phyloP scores from a whole-genome alignment of 2,113 vertebrate species.

The Plestiodon gilberti region DNA sequence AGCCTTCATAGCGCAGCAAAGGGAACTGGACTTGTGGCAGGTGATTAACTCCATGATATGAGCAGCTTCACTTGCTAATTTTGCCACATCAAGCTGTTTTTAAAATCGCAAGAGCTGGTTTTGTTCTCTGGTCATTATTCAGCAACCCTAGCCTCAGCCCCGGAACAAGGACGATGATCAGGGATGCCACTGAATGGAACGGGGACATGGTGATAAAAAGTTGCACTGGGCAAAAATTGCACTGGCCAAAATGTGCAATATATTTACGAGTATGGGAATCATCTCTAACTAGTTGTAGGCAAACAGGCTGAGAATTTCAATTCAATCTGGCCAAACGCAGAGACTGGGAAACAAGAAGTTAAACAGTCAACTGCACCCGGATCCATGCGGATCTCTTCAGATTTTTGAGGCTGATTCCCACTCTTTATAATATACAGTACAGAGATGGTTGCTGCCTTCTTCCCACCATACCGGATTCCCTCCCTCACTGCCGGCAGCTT shows the following conservation, averaged over 20 bases:
- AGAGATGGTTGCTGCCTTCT: not conserved
- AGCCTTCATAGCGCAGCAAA: not conserved
- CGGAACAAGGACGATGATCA: not conserved
- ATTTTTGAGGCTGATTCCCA: too few species aligned
- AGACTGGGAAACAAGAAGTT: slow-evolving; percentile 90
- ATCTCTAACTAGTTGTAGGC: slow-evolving; percentile 13
- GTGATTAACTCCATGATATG: too few species aligned
- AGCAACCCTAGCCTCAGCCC: not conserved
- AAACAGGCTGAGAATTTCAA: slow-evolving; percentile 43
- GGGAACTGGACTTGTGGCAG: too few species aligned
- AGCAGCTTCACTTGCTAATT: not conserved
- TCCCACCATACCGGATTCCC: not conserved
- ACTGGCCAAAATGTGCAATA: too few species aligned
- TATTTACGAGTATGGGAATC: not conserved
- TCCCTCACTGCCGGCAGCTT: not conserved
- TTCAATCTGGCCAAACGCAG: slow-evolving; percentile 57
- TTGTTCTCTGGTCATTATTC: too few species aligned
- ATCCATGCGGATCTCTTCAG: slow-evolving; percentile 78
- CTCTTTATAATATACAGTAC: not conserved
- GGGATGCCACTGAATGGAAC: not conserved
- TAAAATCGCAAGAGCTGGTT: too few species aligned
- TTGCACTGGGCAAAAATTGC: not conserved
- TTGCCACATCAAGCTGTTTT: not conserved
- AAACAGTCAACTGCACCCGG: slow-evolving; percentile 80
- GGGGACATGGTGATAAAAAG: not conserved